Base-by-base conservation (phyloP, 53 echinoderm and acorn worm genomes). In the Luidia sarsii region DNA sequence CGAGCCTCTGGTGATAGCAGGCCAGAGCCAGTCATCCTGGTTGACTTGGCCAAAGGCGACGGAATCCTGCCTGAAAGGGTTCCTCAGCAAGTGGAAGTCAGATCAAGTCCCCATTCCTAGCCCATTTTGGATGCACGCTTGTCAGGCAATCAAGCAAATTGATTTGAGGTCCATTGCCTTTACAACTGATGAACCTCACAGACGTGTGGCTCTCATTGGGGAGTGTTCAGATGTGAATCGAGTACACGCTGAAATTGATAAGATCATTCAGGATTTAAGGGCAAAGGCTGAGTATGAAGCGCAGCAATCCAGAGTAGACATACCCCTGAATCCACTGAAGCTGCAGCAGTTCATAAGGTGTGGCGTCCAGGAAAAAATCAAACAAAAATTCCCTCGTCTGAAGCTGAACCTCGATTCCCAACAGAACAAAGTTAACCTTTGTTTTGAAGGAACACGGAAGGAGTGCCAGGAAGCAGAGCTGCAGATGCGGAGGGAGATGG, bases 261-360 rank as follows among this genome's bases (percentile, higher is more conserved):
- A 14, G 20, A 21, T 57, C 25, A 70, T 80, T 29, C n/a, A 20
- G 5, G 39, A 70, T 31, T 68, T 86, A 22, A 59, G 62, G 49
- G 41, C 32, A 10, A 80, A 80, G 59, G 80, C 60, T 7, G 87
- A 79, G 10, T 34, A 57, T 19, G 50, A 86, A 69, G 87, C 80
- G 2, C 22, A 64, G 49, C 67, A 57, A 68, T 36, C 24, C 53
- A 48, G 18, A 50, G 6, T 80, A 61, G 36, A 63, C 4, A 33
- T 36, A 16, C 7, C 0, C n/a, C 57, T 71, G 35, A n/a, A 35
- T 55, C 33, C 53, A 21, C 38, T 50, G 52, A 72, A 64, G 37
- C 36, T 72, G 1, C 80, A 86, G 62, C 59, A 57, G 0, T 50
- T 80, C 18, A 49, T 32, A 13, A 39, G 79, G 10, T 80, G 80